Base-by-base conservation (phyloP, 2,888 invertebrate genomes). In the Agapostemon virescens region DNA sequence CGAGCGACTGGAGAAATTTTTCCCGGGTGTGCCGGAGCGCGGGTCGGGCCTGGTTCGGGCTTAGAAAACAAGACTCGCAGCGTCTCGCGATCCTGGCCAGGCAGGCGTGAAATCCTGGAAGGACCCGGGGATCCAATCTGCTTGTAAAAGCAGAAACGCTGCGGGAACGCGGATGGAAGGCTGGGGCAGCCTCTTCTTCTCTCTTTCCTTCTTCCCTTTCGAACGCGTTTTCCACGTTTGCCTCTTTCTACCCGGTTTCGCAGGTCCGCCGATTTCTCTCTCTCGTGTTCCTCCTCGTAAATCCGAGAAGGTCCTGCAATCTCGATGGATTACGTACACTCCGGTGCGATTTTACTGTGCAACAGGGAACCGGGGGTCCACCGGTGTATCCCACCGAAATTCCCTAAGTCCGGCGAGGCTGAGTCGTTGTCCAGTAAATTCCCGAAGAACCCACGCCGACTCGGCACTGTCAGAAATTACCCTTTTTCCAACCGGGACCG, bases 131-230 rank as follows among this genome's bases (percentile, higher is more conserved):
- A 87, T 86, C 83, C 86, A 86, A 87, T 87, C 86, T 87, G 86
- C 83, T 87, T 87, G 86, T 86, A 86, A 87, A 87, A 87, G 86
- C 87, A 82, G 87, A 74, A 87, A 86, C 84, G 81, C 72, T 68
- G 72, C 69, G 55, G 66, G 58, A 36, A 52, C 58, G 36, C 20
- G 40, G 36, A 33, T 26, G 26, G 33, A 4, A 11, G n/a, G 63
- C n/a, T n/a, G n/a, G n/a, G n/a, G n/a, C 5, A n/a, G 1, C 23
- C 30, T 33, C 17, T 20, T 20, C 42, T 1, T 13, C 15, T 42
- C 17, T 15, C 20, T 17, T 7, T n/a, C 6, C 6, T n/a, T 20
- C 6, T 4, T 20, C 9, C 61, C 42, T 36, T 38, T n/a, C n/a
- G n/a, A n/a, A n/a, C n/a, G n/a, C n/a, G n/a, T n/a, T 79, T 84